These are phyloP conservation scores for Drosophila ficusphila DNA, from an alignment of 1,140 invertebrate genomes.

Conservation along the genomic window DNA sequence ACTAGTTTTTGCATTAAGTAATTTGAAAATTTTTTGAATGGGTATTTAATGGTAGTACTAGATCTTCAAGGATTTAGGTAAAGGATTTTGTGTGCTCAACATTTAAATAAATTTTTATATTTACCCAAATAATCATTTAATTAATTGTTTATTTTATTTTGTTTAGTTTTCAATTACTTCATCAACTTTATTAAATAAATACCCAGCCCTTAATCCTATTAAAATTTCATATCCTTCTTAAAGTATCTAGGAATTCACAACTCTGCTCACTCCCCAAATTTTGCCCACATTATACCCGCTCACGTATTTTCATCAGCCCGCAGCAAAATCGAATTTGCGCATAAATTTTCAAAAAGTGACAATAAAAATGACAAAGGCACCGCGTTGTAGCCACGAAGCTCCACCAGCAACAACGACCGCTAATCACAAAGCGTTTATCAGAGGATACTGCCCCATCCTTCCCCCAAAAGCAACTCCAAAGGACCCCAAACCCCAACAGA, in stretches of 20 bases:
- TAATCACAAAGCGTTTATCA: slow-evolving; percentile 74
- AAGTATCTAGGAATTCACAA: slow-evolving; percentile 4
- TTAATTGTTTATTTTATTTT: background rate
- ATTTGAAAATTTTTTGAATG: slow-evolving; percentile 29
- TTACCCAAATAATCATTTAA: background rate
- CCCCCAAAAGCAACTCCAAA: slow-evolving; percentile 26
- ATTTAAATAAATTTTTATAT: background rate
- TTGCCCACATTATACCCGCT: slow-evolving; percentile 26
- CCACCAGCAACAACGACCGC: slow-evolving; percentile 45
- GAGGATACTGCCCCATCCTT: slow-evolving; percentile 12
- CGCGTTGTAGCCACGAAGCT: slow-evolving; percentile 27
- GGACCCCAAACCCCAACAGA: background rate
- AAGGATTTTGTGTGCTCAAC: no score
- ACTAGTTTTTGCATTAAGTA: slow-evolving; percentile 50
- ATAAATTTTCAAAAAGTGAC: slow-evolving; percentile 69
- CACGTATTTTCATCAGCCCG: slow-evolving; percentile 34
- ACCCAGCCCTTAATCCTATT: background rate
- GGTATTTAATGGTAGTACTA: background rate
- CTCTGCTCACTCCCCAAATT: background rate
- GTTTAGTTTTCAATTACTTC: background rate
- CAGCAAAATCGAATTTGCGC: slow-evolving; percentile 59
- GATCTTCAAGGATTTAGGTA: background rate
- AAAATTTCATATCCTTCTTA: slow-evolving; percentile 10
- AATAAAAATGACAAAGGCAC: slow-evolving; percentile 61
- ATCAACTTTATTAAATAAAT: slow-evolving; percentile 9